Percentiles rank a stretch among this genome's conserved stretches.
Evolutionary conservation across 2,113 vertebrate genomes (phyloP).

Genomic region (Calidris pygmaea): DNA sequence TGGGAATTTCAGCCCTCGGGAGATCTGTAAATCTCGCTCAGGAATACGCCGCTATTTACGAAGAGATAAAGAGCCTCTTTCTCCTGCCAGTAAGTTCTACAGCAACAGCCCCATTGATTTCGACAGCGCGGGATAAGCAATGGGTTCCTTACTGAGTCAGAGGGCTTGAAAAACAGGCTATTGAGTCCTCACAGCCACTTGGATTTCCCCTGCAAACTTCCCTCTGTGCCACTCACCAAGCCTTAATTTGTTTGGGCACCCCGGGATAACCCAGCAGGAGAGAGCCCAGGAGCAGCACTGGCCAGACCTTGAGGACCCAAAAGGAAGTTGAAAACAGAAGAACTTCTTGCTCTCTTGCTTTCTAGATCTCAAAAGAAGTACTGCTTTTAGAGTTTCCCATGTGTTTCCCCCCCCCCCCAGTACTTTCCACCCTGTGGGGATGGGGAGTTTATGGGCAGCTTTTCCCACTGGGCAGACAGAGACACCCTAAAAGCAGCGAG

Average conservation of each 20-base stretch:
- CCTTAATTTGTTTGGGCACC: neutral
- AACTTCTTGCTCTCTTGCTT: neutral
- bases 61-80: neutral
- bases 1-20: neutral
- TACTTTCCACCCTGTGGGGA: neutral
- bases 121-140: neutral
- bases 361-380: neutral
- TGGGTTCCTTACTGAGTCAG: neutral
- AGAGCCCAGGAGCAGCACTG: neutral
- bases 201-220: constrained; percentile 46
- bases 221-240: neutral
- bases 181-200: neutral
- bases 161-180: neutral
- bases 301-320: neutral
- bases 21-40: neutral
- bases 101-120: neutral
- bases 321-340: neutral
- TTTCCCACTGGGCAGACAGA: neutral
- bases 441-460: neutral
- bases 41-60: neutral
- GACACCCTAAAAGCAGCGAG: neutral
- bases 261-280: neutral
- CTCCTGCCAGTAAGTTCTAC: neutral
- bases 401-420: neutral
- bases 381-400: neutral